These are phyloP conservation scores for Equus quagga DNA, from an alignment of 2,113 vertebrate genomes.

Conservation along the genomic window DNA sequence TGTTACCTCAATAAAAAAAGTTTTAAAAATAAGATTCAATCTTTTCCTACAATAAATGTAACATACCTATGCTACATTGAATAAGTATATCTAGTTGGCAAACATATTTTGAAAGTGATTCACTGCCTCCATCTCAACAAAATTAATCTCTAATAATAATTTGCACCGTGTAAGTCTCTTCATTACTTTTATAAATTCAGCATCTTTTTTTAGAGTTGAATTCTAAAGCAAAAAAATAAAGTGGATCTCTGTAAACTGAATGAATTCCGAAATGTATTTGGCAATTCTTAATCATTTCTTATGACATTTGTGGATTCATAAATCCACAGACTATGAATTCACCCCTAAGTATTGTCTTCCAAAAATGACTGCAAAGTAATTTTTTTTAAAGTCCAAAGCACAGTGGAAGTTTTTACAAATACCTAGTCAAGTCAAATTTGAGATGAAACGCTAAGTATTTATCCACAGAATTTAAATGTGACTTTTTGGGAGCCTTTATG, in stretches of 20 bases:
- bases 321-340: background rate
- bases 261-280: background rate
- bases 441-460: conserved; percentile 2
- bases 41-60: background rate
- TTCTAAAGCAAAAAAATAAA: background rate
- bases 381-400: background rate
- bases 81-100: background rate
- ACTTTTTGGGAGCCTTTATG: background rate
- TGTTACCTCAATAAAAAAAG: no score
- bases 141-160: conserved; percentile 39
- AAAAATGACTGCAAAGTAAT: background rate
- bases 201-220: background rate
- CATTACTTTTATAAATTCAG: background rate
- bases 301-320: background rate
- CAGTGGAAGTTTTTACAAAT: background rate
- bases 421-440: background rate
- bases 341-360: background rate
- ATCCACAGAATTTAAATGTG: background rate
- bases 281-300: background rate
- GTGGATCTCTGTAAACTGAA: background rate
- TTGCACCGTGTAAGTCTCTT: background rate
- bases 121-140: background rate
- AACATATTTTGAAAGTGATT: background rate
- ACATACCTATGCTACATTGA: background rate
- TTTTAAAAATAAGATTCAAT: background rate